These are phyloP conservation scores for Archocentrus centrarchus DNA, from an alignment of 2,113 vertebrate genomes.

Conservation along the genomic window DNA sequence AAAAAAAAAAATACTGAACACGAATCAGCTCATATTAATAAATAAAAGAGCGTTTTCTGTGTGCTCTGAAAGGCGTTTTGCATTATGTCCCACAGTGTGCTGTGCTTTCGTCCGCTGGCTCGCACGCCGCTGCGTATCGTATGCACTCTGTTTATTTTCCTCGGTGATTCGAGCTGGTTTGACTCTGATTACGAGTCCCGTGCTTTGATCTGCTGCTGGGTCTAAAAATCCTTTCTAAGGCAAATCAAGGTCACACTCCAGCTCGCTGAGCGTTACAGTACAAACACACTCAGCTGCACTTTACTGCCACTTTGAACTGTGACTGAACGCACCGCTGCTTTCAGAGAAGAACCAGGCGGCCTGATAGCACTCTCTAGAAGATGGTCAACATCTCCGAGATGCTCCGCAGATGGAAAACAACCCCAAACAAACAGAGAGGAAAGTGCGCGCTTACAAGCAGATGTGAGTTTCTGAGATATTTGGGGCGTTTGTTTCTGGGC, in stretches of 20 bases:
- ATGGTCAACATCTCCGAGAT: not conserved
- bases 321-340: not conserved
- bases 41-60: not conserved
- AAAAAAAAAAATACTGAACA: not conserved
- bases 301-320: not conserved
- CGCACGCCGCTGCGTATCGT: not conserved
- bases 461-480: not conserved
- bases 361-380: not conserved
- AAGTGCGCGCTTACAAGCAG: not conserved
- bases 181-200: not conserved
- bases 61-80: not conserved
- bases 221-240: not conserved
- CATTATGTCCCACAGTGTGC: not conserved
- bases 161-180: not conserved
- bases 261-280: not conserved
- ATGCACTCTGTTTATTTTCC: not conserved
- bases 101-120: not conserved
- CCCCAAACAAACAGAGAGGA: not conserved
- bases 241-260: not conserved
- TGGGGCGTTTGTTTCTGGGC: not conserved
- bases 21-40: not conserved
- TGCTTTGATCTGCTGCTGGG: not conserved
- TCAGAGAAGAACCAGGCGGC: conserved; percentile 23
- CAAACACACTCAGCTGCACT: not conserved
- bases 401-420: not conserved